These are phyloP conservation scores for Passerculus sandwichensis DNA, from an alignment of 2,797 vertebrate species.

Conservation along the genomic window DNA sequence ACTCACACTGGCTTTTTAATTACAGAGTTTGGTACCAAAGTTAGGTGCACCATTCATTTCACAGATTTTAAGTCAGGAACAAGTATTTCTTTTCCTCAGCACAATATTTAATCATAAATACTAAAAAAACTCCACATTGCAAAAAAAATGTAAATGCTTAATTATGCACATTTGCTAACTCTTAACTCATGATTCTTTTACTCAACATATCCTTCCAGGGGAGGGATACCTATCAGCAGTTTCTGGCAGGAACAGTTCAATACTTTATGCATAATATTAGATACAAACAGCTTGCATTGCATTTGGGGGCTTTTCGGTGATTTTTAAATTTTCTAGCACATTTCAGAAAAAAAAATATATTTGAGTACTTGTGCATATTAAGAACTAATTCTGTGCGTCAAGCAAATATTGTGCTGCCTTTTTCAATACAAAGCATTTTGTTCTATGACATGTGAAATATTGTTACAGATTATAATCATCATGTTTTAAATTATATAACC, in stretches of 20 bases:
- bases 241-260: not conserved
- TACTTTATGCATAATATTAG: not conserved
- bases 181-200: not conserved
- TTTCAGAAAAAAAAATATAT: not conserved
- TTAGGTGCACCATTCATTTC: not conserved
- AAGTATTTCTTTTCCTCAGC: not conserved
- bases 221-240: not conserved
- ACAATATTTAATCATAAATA: not conserved
- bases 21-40: not conserved
- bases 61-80: not conserved
- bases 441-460: not conserved
- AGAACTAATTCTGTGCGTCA: not conserved
- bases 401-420: not conserved
- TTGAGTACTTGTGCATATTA: not conserved
- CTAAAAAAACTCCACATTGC: not conserved
- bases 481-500: not conserved
- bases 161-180: not conserved
- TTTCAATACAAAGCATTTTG: not conserved
- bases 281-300: not conserved
- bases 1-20: not conserved
- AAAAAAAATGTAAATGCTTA: not conserved
- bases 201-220: not conserved
- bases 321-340: not conserved
- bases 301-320: accelerated
- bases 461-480: not conserved